A percentile compares a stretch with the other conserved stretches of the same genome.
Evolutionary conservation across 2,888 invertebrate genomes (phyloP).

Genomic region (Bugulina stolonifera): DNA sequence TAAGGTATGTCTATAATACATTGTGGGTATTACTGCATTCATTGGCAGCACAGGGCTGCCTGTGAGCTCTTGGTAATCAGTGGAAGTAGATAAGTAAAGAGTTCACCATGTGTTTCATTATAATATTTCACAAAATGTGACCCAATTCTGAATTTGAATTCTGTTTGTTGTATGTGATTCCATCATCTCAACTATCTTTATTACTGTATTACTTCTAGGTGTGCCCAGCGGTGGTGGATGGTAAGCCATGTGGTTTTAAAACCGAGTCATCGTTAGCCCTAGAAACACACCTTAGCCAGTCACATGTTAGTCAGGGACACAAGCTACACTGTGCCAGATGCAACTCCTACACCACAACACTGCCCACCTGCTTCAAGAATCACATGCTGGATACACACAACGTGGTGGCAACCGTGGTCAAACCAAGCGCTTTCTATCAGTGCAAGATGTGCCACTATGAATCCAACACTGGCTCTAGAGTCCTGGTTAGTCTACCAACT

Average conservation of each 20-base stretch:
- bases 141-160: too few relatives aligned
- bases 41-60: too few relatives aligned
- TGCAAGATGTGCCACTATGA: constrained; percentile 13
- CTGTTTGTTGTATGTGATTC: too few relatives aligned
- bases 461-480: neutral
- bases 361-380: neutral
- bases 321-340: constrained; percentile 2
- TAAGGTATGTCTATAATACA: too few relatives aligned
- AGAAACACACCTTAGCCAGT: neutral
- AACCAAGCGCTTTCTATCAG: neutral
- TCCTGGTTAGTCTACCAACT: neutral
- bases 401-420: neutral
- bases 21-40: too few relatives aligned
- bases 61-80: too few relatives aligned
- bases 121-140: too few relatives aligned
- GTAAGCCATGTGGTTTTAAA: neutral
- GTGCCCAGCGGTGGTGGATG: neutral
- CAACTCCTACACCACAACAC: neutral
- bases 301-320: neutral
- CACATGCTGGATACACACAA: neutral
- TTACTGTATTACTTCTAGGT: neutral
- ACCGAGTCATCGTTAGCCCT: neutral
- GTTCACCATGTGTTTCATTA: too few relatives aligned
- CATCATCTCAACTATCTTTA: neutral
- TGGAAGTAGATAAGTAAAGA: too few relatives aligned